These are phyloP conservation scores for Tichodroma muraria DNA, from an alignment of 2,113 vertebrate species.

Conservation along the genomic window DNA sequence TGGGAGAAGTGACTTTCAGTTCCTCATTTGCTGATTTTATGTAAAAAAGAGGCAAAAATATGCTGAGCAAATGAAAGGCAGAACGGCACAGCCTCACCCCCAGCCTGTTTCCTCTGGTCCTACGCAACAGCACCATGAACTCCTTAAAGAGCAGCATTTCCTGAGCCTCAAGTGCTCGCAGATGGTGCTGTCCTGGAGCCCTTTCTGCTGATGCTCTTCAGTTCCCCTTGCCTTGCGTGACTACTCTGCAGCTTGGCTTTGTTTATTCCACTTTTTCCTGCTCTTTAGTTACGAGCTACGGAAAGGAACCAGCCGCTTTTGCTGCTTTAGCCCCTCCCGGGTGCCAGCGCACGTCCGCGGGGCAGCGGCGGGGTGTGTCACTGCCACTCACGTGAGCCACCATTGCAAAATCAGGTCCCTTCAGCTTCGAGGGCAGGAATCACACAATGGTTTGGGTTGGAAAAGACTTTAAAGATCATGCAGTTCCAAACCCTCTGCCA, in stretches of 20 bases:
- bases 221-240: conserved; percentile 35
- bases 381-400: not conserved
- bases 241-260: not conserved
- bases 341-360: not conserved
- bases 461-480: not conserved
- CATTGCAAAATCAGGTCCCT: not conserved
- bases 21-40: conserved; percentile 18
- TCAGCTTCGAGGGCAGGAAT: not conserved
- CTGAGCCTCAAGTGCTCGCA: conserved; percentile 19
- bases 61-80: conserved; percentile 40
- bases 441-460: not conserved
- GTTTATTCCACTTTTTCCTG: conserved; percentile 47
- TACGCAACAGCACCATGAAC: not conserved
- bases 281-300: not conserved
- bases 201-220: conserved; percentile 45
- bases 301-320: not conserved
- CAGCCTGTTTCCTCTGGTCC: conserved; percentile 1
- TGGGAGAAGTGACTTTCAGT: not conserved
- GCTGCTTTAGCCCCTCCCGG: not conserved
- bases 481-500: not conserved
- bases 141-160: conserved; percentile 36
- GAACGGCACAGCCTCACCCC: not conserved
- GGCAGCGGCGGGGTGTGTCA: not conserved
- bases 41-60: not conserved
- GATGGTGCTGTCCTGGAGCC: conserved; percentile 22